Evolutionary conservation across 2,888 invertebrate species (phyloP), one percentile per base, ranked within the genome.

Genomic region (Balanococcus diminutus): DNA sequence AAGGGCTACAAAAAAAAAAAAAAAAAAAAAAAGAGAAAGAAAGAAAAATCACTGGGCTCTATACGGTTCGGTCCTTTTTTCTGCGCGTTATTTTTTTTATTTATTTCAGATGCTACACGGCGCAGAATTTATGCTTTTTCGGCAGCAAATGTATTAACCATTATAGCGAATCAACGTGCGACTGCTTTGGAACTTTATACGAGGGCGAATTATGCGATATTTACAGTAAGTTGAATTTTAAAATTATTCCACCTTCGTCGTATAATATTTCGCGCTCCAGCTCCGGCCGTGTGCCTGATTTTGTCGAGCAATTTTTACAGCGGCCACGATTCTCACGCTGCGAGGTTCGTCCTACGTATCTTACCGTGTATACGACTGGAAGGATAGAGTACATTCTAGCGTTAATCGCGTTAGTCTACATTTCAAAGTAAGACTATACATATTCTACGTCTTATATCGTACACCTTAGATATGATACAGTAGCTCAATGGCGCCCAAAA

Each of bases 131-230:
- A 9, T 98, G 98, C 90, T 96, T 96, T 89, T 92, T 94, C 89
- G 95, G 96, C 56, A 96, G 96, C 39, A 93, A 93, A 87, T 98
- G 98, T 90, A 94, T 98, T 87, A 98, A 98, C 90, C 96, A 96
- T 89, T 98, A 97, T 90, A 95, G 96, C 88, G 94, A 94, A 86
- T 93, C 96, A 87, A 94, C 95, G 22, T 98, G 98, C 89, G 97
- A 98, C 90, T 98, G 98, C 90, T 98, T 97, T 89, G 96, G 96
- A 28, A 96, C 96, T 1, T 92, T 94, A 88, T 96, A 96, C 90
- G 97, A 98, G 91, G 98, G 97, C 88, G 95, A 96, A 88, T 94
- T 94, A 88, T 98, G 98, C 91, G 96, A 97, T 91, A 94, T 96
- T 88, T 95, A 95, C 90, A 96, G 97, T 97, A 91, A 93, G 94